Conservation (phyloP, 2,113 vertebrate genomes). For the Macrotis lagotis region DNA sequence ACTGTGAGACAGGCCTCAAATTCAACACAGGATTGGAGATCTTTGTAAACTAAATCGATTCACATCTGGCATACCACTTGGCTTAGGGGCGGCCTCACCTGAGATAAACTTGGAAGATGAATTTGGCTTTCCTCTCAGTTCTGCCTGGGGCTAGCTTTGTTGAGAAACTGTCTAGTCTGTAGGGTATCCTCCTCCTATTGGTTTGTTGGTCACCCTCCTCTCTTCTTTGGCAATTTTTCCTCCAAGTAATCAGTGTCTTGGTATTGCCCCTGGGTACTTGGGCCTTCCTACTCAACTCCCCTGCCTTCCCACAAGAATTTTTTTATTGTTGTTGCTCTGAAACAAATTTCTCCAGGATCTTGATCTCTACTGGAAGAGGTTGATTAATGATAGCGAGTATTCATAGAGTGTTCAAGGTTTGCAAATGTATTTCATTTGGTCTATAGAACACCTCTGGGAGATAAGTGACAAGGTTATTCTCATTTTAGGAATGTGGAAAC, state of each 20-base stretch:
- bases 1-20: not conserved
- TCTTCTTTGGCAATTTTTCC: not conserved
- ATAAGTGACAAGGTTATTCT: not conserved
- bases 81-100: not conserved
- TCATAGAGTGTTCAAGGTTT: not conserved
- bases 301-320: not conserved
- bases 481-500: not conserved
- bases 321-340: not conserved
- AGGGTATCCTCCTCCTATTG: not conserved
- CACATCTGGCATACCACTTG: not conserved
- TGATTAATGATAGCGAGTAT: not conserved
- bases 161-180: not conserved
- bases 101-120: not conserved
- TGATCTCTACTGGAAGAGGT: not conserved
- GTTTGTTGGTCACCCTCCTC: not conserved
- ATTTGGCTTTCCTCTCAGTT: not conserved
- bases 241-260: not conserved
- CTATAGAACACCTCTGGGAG: not conserved
- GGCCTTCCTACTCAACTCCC: not conserved
- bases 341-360: not conserved
- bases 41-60: not conserved
- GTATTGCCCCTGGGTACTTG: not conserved
- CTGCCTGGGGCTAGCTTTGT: not conserved
- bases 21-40: not conserved
- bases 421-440: not conserved